Base-by-base conservation (phyloP, 2,113 vertebrate species). In the Danionella cerebrum region DNA sequence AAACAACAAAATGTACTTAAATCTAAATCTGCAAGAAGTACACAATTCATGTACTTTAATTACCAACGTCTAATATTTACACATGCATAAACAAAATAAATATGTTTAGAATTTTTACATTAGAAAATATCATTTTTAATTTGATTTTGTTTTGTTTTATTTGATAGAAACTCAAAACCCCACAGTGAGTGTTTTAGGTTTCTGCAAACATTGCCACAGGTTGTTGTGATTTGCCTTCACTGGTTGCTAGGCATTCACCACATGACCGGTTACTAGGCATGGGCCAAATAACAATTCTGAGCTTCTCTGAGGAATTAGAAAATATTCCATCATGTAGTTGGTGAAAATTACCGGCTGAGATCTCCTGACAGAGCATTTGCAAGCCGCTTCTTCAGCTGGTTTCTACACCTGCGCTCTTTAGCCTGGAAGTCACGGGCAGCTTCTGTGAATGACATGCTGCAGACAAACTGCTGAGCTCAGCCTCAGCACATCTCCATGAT, bases 371-470 rank as follows among this genome's bases (percentile, higher is more conserved):
- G 63, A 4, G 76, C 69, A 11, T 65, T 72, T 22, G 66, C 51
- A n/a, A 78, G 38, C 11, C 53, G 59, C 51, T 67, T 72, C 16
- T 65, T 70, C 12, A 78, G 67, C 36, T 21, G 27, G 10, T 22
- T 52, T 51, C 48, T 78, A 66, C 44, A 45, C 47, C 70, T 78
- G 47, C 55, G 67, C 63, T 72, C 76, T 65, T 78, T 78, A 18
- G 31, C 25, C 22, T 73, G 70, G 38, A 75, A 60, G 33, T 78
- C 76, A 27, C 76, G 44, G 21, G 22, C 44, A 5, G 44, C 27
- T 29, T 78, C 76, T 1, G 73, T 33, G 45, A 62, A 64, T 29
- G 52, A 58, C 76, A 78, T 78, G 39, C 41, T 64, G 25, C 35
- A 50, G 33, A n/a, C n/a, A 29, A 35, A 18, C 38, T 35, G 45